phyloP scores from a whole-genome alignment of 2,888 invertebrate species.

The Silvanus unidentatus region DNA sequence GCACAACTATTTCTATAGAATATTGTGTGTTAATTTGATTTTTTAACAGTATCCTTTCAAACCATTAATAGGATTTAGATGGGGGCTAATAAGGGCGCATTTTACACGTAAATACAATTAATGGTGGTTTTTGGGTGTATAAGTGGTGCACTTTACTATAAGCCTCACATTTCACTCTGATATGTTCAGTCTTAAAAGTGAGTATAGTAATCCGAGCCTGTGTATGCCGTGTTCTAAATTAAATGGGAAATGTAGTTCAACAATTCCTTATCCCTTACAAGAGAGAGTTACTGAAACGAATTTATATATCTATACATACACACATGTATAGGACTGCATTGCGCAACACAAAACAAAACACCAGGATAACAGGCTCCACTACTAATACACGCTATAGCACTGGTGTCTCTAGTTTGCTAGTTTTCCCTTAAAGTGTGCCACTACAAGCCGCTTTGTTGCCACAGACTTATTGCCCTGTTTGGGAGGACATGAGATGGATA shows the following conservation, averaged over 20 bases:
- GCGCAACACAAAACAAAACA: slow-evolving; percentile 9
- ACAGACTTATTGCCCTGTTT: too few species aligned
- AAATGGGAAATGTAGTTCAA: slow-evolving; percentile 19
- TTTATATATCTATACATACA: slow-evolving; percentile 1
- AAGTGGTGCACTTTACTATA: slow-evolving; percentile 17
- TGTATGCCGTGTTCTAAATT: slow-evolving; percentile 17
- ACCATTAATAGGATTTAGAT: not conserved
- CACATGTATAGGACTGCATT: slow-evolving; percentile 6
- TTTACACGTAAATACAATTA: slow-evolving; percentile 12
- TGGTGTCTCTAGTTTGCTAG: not conserved
- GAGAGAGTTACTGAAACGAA: slow-evolving; percentile 11
- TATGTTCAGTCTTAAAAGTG: slow-evolving; percentile 17
- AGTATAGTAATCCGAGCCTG: slow-evolving; percentile 18
- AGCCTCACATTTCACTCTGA: slow-evolving; percentile 16
- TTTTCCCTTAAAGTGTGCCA: slow-evolving; percentile 1
- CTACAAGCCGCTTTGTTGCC: not conserved
- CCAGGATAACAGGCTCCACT: not conserved
- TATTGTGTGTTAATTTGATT: not conserved
- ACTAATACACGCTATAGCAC: not conserved
- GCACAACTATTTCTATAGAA: not conserved
- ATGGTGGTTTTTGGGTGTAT: slow-evolving; percentile 7
- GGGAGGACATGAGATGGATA: too few species aligned
- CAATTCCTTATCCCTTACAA: slow-evolving; percentile 15
- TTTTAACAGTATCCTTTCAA: not conserved
- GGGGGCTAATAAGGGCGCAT: not conserved